Base-by-base conservation (phyloP, 2,113 vertebrate genomes). In the Notothenia coriiceps region DNA sequence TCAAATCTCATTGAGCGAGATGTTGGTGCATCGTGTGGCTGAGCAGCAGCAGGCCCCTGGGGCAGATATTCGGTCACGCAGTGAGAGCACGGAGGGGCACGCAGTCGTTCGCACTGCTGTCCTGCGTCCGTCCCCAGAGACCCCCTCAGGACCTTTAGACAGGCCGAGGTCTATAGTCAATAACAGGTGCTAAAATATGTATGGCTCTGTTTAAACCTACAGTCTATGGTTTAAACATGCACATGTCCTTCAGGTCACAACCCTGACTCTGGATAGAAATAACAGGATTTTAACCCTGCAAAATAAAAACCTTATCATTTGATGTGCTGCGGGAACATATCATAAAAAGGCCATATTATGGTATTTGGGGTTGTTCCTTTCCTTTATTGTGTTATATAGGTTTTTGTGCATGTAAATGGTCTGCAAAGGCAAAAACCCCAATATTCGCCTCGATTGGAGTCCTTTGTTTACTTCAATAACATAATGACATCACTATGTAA, bases 21-120 rank as follows among this genome's bases (percentile, higher is more conserved):
- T 77, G 84, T 77, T 70, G 82, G 63, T 74, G 86, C 82, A 88
- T 88, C 87, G 77, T 73, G 79, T 29, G 29, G 70, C 62, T 20
- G 61, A 72, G 70, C 67, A 70, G 79, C 50, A 7, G 35, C 35
- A 76, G 90, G 68, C 70, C 75, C 59, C 67, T 54, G 10, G 54
- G 44, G 72, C 71, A 25, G 54, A 77, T 15, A 15, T 14, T 17
- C 15, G 1, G n/a, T 62, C 70, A 73, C 43, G 52, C 64, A 80
- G 74, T 35, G 74, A 60, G 68, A 72, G 60, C 75, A 8, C 55
- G 0, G 35, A 62, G 18, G 40, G 13, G 20, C 47, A 40, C 35
- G 59, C 56, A 65, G 57, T 60, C 70, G 80, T 79, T 78, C 61
- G 50, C 52, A 50, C 25, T 5, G 6, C 29, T 54, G 47, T 67